Conservation (phyloP, 2,797 vertebrate genomes). For the Hydrocynus forskahlii region DNA sequence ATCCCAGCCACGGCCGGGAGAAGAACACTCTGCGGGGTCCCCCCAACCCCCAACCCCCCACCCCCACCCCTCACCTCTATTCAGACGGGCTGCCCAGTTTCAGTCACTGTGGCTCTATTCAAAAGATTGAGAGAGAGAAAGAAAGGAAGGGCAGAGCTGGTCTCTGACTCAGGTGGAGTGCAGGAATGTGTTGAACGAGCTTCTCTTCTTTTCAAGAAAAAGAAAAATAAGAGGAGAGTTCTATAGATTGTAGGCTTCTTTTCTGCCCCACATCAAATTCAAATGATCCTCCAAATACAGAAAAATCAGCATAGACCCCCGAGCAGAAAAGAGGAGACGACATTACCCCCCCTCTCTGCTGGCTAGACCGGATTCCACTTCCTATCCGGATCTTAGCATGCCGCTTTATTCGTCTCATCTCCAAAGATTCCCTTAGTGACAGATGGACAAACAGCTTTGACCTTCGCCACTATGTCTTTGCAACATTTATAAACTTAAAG, state of each 20-base stretch:
- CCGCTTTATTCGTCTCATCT: conserved; percentile 29
- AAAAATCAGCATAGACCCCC: background rate
- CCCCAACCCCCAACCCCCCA: conserved; percentile 58
- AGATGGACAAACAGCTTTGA: conserved; percentile 16
- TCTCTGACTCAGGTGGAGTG: conserved; percentile 50
- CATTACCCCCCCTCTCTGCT: conserved; percentile 46
- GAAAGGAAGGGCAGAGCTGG: conserved; percentile 57
- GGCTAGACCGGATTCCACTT: background rate
- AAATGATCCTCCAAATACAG: background rate
- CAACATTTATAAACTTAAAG: background rate
- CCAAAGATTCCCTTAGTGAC: conserved; percentile 6
- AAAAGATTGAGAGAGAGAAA: conserved; percentile 28
- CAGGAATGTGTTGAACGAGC: conserved; percentile 61
- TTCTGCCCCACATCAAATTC: background rate
- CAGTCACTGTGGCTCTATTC: conserved; percentile 77
- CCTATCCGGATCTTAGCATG: conserved; percentile 16
- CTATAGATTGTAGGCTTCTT: conserved; percentile 10
- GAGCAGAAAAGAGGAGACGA: background rate
- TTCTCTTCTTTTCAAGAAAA: conserved; percentile 25
- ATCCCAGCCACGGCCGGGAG: conserved; percentile 61
- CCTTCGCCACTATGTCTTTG: background rate
- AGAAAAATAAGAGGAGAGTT: conserved; percentile 40
- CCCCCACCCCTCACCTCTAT: conserved; percentile 67
- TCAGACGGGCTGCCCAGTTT: conserved; percentile 70
- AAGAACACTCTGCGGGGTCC: conserved; percentile 49